A percentile compares a stretch with the other conserved stretches of the same genome.
These are phyloP conservation scores for Petrophora chlorosata DNA, from an alignment of 2,888 invertebrate species.

Conservation along the genomic window DNA sequence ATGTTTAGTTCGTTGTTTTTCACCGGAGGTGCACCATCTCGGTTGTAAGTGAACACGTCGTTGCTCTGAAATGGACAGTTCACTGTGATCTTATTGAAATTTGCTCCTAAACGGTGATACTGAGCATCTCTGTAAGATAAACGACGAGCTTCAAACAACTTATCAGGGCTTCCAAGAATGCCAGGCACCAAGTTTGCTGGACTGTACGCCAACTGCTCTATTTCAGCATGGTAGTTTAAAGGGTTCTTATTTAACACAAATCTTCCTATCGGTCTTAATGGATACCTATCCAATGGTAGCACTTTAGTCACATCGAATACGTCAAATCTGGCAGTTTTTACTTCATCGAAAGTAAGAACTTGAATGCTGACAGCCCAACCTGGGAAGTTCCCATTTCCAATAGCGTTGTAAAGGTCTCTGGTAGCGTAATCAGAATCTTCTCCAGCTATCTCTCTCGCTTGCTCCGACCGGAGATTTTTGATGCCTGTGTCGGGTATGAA, in stretches of 20 bases:
- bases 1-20: conserved; percentile 91
- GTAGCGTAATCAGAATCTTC: conserved; percentile 94
- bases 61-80: conserved; percentile 92
- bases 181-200: conserved; percentile 95
- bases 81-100: conserved; percentile 94
- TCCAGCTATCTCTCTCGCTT: conserved; percentile 86
- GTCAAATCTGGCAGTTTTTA: conserved; percentile 89
- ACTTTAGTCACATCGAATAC: conserved; percentile 96
- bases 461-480: conserved; percentile 86
- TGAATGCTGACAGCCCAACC: conserved; percentile 91
- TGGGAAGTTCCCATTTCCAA: conserved; percentile 87
- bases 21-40: conserved; percentile 92
- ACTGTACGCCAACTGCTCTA: conserved; percentile 94
- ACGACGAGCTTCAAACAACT: conserved; percentile 92
- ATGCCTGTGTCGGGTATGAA: conserved; percentile 94
- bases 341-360: conserved; percentile 92
- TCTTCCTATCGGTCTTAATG: conserved; percentile 92
- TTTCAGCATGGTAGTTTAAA: conserved; percentile 94
- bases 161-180: conserved; percentile 94
- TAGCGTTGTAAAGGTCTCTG: conserved; percentile 93
- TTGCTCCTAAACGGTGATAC: conserved; percentile 91
- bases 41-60: conserved; percentile 89
- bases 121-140: conserved; percentile 96
- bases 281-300: conserved; percentile 90
- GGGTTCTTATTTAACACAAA: conserved; percentile 94